A percentile compares a stretch with the other conserved stretches of the same genome.
Conservation (phyloP, 2,797 vertebrate species). For the Tachyglossus aculeatus region DNA sequence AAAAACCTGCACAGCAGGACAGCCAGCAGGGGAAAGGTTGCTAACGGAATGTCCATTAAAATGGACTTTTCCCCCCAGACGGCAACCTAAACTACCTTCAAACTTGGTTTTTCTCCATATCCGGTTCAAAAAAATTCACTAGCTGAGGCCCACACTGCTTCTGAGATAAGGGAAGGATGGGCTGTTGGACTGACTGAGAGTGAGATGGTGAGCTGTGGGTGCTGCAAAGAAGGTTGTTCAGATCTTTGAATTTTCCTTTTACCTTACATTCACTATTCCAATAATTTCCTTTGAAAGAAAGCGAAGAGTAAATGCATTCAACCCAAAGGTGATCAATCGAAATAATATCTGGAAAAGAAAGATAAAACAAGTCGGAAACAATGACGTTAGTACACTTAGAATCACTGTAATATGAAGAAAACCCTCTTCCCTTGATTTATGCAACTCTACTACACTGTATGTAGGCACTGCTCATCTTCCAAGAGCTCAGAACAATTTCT, state of each 20-base stretch:
- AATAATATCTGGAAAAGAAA: conserved; percentile 85
- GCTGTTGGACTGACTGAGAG: background rate
- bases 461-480: background rate
- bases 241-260: too few relatives aligned
- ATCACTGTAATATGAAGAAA: conserved; percentile 8
- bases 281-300: conserved; percentile 92
- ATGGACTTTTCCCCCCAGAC: background rate
- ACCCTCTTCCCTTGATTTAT: background rate
- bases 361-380: conserved; percentile 16
- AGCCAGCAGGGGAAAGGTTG: conserved; percentile 22
- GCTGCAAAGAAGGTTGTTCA: background rate
- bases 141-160: background rate
- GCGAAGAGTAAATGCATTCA: conserved; percentile 95
- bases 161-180: background rate
- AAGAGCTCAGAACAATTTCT: background rate
- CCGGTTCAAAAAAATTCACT: background rate
- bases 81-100: too few relatives aligned
- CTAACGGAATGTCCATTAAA: conserved; percentile 50
- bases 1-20: conserved; percentile 7
- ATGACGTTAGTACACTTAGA: background rate
- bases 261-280: conserved; percentile 95
- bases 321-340: conserved; percentile 87
- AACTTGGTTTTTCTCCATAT: background rate
- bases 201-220: background rate
- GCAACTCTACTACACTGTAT: background rate